Evolutionary conservation across 2,888 invertebrate genomes (phyloP), one percentile per base, ranked within the genome.

Genomic region (Aleiodes leptofemur): DNA sequence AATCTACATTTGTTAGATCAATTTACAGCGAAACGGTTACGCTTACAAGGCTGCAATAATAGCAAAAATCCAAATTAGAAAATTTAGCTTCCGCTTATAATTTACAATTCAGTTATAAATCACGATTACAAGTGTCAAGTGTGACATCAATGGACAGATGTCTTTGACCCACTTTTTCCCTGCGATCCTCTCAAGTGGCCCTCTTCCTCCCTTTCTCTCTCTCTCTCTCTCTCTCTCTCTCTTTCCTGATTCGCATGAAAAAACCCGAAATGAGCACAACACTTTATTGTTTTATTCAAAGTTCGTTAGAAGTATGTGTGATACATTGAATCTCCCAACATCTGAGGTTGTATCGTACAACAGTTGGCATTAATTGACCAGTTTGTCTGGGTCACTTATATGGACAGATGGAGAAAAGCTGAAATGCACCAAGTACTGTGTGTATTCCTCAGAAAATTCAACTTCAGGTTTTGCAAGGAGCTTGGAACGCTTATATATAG

Each of bases 71-170:
- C 13, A n/a, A 9, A 29, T 23, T n/a, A 51, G 48, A 29, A 50
- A 64, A 43, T 56, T 16, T 7, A 23, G 38, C 74, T 74, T 74
- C 74, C 74, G 74, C 61, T 74, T 61, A 29, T 66, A 66, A 66
- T 51, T 59, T 55, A 61, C 69, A 69, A 69, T 73, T 57, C 68
- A 68, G 34, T 59, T 61, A 51, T 74, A 53, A 74, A 74, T 74
- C 68, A 73, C 50, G 56, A 68, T 50, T 69, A 57, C 3, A 69
- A 43, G 69, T 38, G 69, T 59, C 57, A 69, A 53, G 31, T 31
- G 59, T 43, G 38, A 50, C 13, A 34, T 50, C 66, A 53, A 13
- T 29, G 72, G 72, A 57, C 48, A 51, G 50, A 72, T 34, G 14
- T 50, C 4, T 34, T 29, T 72, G 61, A 72, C 72, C 72, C 59